Base-by-base conservation (phyloP, 1,140 invertebrate species). In the Hylaeus volcanicus region DNA sequence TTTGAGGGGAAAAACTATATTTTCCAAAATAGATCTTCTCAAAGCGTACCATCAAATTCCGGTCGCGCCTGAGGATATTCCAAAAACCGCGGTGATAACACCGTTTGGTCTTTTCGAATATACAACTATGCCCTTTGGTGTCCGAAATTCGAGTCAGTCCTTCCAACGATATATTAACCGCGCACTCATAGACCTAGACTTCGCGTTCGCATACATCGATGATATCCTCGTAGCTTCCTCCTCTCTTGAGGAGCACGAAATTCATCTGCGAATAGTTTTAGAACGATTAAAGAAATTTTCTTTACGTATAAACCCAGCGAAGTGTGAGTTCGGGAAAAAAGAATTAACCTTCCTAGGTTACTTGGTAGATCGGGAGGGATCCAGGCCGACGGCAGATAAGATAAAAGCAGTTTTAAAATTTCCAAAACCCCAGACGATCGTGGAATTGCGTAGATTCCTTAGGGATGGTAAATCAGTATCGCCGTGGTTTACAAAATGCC, bases 11-110 rank as follows among this genome's bases (percentile, higher is more conserved):
- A 81, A 87, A 5, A 87, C 58, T 6, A 89, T 90, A 55, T 95
- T 95, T 71, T 90, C 92, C 0, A 90, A 81, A 5, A 78, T 95
- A 2, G 94, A 95, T 86, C 73, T 94, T 1, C 80, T 26, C 26
- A 26, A 26, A 26, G 26, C 26, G 26, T 95, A 93, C 80, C 92
- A 92, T 86, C 94, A 92, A n/a, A 43, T 71, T 9, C 69, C 69
- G 3, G 9, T 71, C 41, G 41, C 69, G n/a, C 3, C 15, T 14
- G 74, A 84, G 1, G 90, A 93, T 70, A 86, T 92, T 26, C 26
- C 26, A 26, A 26, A 26, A 26, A 26, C 26, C 26, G 26, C 26
- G 26, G 26, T 26, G 26, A 26, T 26, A 26, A 26, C 26, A 26
- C 26, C 26, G 26, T 26, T 26, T 26, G 26, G 26, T 26, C 26